Evolutionary conservation across 2,113 vertebrate species (phyloP), one percentile per base, ranked within the genome.

Genomic region (Cygnus atratus): DNA sequence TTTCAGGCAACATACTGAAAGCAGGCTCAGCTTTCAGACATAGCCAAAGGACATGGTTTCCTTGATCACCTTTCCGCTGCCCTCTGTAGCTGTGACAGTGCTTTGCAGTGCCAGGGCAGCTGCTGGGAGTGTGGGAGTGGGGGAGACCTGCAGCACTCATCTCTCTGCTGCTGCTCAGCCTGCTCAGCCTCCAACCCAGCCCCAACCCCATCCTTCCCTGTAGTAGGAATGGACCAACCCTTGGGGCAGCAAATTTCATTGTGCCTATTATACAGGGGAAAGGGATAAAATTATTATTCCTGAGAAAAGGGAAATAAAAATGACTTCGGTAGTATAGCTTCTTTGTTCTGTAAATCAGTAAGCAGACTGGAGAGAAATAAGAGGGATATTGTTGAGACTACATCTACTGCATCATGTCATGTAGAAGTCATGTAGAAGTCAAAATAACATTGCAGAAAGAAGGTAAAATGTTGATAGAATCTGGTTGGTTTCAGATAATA

Each of bases 241-340:
- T 75, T 43, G 14, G 7, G 20, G 26, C 24, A 62, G 22, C 14
- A 22, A 62, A 54, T 46, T 74, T 28, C 9, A 2, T 13, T 28
- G 17, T 65, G 55, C 15, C 0, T 0, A 1, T 15, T 26, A 61
- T 57, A 41, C 1, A 33, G 25, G 80, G 46, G 20, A 48, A 48
- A 48, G 46, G 20, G 46, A 48, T 22, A 48, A 48, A 48, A 48
- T 48, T 48, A 48, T 48, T 48, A 48, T 48, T 48, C 20, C 46
- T 48, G 39, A 43, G 31, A 28, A 84, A 79, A 71, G 4, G 3
- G 29, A 50, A 75, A 46, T 1, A 1, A 48, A 62, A 77, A 58
- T 21, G 1, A 13, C 70, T 74, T 14, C 5, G 17, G 24, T 57
- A 67, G 4, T 44, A 7, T 20, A 39, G 22, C 5, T 68, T 46